phyloP scores from a whole-genome alignment of 2,888 invertebrate species.

The Epinotia demarniana region DNA sequence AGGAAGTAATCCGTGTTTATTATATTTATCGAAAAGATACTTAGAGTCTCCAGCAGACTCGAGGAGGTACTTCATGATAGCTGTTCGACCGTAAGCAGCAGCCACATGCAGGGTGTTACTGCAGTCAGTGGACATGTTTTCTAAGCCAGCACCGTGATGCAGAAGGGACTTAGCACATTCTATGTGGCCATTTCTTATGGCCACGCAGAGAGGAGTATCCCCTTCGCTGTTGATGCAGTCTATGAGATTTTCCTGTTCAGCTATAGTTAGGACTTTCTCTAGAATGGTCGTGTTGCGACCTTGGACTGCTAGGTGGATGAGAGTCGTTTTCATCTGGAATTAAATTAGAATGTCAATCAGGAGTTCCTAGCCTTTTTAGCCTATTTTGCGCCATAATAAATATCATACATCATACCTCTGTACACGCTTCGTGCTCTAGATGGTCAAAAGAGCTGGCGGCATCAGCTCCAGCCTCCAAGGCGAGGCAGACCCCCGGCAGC shows the following conservation, averaged over 20 bases:
- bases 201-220: conserved; percentile 57
- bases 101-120: conserved; percentile 32
- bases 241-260: conserved; percentile 53
- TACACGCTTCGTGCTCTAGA: conserved; percentile 45
- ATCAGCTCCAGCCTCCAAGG: conserved; percentile 60
- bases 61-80: conserved; percentile 38
- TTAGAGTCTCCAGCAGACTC: conserved; percentile 26
- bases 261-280: conserved; percentile 58
- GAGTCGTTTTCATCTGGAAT: conserved; percentile 49
- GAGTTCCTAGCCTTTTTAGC: not conserved
- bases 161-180: conserved; percentile 55
- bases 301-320: conserved; percentile 62
- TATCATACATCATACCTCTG: conserved; percentile 17
- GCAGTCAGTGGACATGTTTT: conserved; percentile 21
- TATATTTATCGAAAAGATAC: conserved; percentile 27
- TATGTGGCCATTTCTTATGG: conserved; percentile 53
- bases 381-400: not conserved
- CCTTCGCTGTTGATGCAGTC: conserved; percentile 50
- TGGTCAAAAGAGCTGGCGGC: conserved; percentile 48
- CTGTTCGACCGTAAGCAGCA: conserved; percentile 25
- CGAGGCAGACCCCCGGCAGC: conserved; percentile 57
- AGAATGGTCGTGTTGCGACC: conserved; percentile 56
- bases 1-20: conserved; percentile 55
- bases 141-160: conserved; percentile 51
- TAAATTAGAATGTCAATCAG: not conserved